These are phyloP conservation scores for Pammene aurita DNA, from an alignment of 2,888 invertebrate genomes.

Conservation along the genomic window DNA sequence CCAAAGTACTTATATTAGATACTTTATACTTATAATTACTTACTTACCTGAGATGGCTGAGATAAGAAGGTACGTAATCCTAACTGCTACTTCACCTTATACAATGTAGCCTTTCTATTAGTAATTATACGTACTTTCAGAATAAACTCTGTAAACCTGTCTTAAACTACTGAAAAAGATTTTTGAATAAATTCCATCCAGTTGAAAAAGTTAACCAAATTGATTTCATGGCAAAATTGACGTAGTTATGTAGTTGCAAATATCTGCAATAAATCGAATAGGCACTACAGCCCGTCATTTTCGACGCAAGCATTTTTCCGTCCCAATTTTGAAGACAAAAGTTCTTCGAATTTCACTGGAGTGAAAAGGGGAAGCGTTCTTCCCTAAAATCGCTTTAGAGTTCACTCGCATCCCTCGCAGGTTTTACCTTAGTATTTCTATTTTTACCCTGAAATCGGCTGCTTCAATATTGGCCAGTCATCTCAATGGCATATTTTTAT, in stretches of 20 bases:
- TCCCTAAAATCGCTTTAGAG: neutral
- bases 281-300: neutral
- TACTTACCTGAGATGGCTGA: too few species aligned
- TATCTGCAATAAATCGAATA: slow-evolving; percentile 1
- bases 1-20: too few species aligned
- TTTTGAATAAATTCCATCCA: neutral
- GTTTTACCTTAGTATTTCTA: neutral
- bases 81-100: too few species aligned
- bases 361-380: neutral
- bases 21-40: too few species aligned
- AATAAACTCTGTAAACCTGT: too few species aligned
- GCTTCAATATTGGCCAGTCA: neutral
- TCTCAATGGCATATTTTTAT: neutral
- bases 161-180: too few species aligned
- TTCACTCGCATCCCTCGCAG: neutral
- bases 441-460: neutral
- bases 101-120: too few species aligned
- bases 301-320: neutral
- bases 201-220: too few species aligned
- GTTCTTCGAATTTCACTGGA: neutral
- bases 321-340: neutral
- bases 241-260: neutral
- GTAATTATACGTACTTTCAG: too few species aligned
- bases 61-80: too few species aligned
- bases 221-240: too few species aligned